Percentiles rank a stretch among this genome's conserved stretches.
phyloP scores from a whole-genome alignment of 2,888 invertebrate genomes.

The Parnassius glacialis region DNA sequence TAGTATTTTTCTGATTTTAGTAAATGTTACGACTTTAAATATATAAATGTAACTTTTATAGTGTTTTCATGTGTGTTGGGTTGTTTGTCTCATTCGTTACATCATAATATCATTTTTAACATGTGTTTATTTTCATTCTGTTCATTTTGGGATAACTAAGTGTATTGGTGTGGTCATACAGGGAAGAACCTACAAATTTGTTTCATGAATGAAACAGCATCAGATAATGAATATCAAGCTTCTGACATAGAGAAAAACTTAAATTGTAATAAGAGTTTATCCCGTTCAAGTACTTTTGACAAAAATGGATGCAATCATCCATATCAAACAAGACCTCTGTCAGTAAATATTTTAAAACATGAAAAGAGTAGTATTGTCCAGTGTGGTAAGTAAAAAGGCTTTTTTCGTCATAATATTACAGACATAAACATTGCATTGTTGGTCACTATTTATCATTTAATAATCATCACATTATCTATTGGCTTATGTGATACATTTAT shows the following conservation, averaged over 20 bases:
- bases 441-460: no score
- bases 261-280: constrained; percentile 61
- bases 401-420: neutral
- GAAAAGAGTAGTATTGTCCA: constrained; percentile 67
- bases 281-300: constrained; percentile 68
- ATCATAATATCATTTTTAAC: neutral
- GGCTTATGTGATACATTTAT: no score
- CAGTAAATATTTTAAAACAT: constrained; percentile 71
- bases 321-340: constrained; percentile 73
- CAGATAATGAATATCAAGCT: constrained; percentile 89
- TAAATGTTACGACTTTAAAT: no score
- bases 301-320: constrained; percentile 72
- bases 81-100: neutral
- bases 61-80: no score
- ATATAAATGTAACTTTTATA: no score
- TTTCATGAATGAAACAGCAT: constrained; percentile 96
- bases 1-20: no score
- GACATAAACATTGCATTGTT: no score
- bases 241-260: constrained; percentile 85
- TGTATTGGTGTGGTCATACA: constrained; percentile 59
- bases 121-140: neutral
- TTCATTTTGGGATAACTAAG: constrained; percentile 34
- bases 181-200: constrained; percentile 97
- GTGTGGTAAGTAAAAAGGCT: constrained; percentile 60
- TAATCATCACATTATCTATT: no score